Base-by-base conservation (phyloP, 2,113 vertebrate species). In the Carassius gibelio region DNA sequence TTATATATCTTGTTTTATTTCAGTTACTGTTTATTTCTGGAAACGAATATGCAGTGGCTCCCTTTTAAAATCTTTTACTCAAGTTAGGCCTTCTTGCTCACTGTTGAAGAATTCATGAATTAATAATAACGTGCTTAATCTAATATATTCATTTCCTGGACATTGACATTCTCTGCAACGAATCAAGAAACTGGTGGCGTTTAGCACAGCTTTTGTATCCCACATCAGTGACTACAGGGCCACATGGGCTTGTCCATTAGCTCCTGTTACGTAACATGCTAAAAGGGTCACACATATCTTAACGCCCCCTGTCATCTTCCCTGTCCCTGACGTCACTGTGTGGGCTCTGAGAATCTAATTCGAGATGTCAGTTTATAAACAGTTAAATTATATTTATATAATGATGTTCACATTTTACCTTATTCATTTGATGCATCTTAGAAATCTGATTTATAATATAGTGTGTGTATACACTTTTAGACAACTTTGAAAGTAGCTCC, bases 181-280 rank as follows among this genome's bases (percentile, higher is more conserved):
- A 34, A 76, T 13, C 4, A 2, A 78, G 52, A 75, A 50, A 48
- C 42, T 1, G 72, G 42, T 5, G 0, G 19, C 19, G 72, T 50
- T 68, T 26, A 36, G 62, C 62, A 11, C n/a, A 66, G 61, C n/a
- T 50, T 81, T 68, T 81, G 50, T 26, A 57, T 3, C 64, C 81
- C 21, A 10, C 17, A 48, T 42, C 59, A 48, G 78, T 26, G 38
- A 66, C 23, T 34, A 21, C 26, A 68, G 64, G n/a, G 64, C 19
- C 45, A 26, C 38, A 50, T 13, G 61, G 74, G 30, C 75, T 74
- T 36, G 77, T 26, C n/a, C 15, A n/a, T 81, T 81, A 26, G 0
- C 23, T 52, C 30, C 62, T 23, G 34, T 72, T 72, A 72, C 23
- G 34, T 59, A 82, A 82, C 30, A 57, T 17, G 66, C 50, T 82